phyloP scores from a whole-genome alignment of 2,888 invertebrate genomes.

The Callyntrura sp. region DNA sequence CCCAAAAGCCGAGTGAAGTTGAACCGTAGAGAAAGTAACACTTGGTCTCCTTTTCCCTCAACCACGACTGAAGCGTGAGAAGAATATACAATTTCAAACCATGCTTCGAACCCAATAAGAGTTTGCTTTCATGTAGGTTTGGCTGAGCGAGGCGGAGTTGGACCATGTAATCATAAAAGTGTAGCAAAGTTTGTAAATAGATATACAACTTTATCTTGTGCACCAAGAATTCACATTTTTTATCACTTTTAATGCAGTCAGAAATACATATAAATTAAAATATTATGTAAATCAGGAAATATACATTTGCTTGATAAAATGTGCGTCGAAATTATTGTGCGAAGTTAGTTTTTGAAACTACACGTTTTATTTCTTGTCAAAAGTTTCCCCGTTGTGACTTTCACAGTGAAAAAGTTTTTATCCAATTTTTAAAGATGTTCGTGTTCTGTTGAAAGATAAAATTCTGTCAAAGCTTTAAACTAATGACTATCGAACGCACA shows the following conservation, averaged over 20 bases:
- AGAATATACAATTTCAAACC: neutral
- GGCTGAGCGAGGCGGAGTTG: neutral
- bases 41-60: neutral
- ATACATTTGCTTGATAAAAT: too few relatives aligned
- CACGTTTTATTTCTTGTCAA: too few relatives aligned
- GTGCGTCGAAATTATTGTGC: too few relatives aligned
- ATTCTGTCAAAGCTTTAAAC: too few relatives aligned
- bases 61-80: neutral
- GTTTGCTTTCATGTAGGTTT: neutral
- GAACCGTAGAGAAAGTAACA: neutral
- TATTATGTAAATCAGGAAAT: slow-evolving; percentile 18
- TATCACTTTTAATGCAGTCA: neutral
- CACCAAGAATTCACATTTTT: neutral
- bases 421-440: too few relatives aligned
- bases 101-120: neutral
- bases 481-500: too few relatives aligned
- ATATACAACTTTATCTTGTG: neutral
- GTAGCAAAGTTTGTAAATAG: neutral
- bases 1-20: neutral
- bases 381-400: too few relatives aligned
- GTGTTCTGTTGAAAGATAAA: too few relatives aligned
- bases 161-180: neutral
- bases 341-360: too few relatives aligned
- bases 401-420: too few relatives aligned
- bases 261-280: slow-evolving; percentile 46